Evolutionary conservation across 2,888 invertebrate genomes (phyloP).

Genomic region (Dynastes maya): DNA sequence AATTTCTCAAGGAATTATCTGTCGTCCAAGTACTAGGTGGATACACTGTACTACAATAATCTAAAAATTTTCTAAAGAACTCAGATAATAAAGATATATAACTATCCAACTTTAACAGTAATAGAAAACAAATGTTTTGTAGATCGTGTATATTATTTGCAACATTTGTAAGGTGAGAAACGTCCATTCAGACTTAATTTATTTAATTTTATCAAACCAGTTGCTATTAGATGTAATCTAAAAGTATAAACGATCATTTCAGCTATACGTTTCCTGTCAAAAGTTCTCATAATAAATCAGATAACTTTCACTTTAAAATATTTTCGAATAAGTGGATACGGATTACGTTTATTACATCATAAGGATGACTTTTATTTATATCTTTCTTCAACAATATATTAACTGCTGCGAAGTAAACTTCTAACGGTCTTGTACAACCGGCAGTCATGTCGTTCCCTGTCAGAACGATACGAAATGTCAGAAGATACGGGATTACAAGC

Average conservation of each 20-base stretch:
- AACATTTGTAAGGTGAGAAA: no score
- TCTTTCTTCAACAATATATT: background rate
- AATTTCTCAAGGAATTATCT: no score
- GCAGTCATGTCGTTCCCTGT: slow-evolving; percentile 1
- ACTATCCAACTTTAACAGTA: no score
- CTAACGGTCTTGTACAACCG: background rate
- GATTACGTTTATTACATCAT: slow-evolving; percentile 15
- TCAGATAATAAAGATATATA: no score
- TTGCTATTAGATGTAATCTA: no score
- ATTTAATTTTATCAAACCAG: no score
- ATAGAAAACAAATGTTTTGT: no score
- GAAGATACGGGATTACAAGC: slow-evolving; percentile 9
- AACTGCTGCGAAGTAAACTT: background rate
- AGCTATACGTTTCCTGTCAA: slow-evolving; percentile 2
- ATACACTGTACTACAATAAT: no score
- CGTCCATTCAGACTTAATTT: no score
- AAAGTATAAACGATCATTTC: background rate
- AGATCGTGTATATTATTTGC: no score
- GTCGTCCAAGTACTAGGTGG: no score
- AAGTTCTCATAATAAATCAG: background rate
- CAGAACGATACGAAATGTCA: background rate
- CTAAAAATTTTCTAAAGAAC: no score
- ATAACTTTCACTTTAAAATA: slow-evolving; percentile 10
- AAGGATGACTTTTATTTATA: background rate
- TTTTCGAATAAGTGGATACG: background rate